Evolutionary conservation across 1,140 invertebrate genomes (phyloP).

Genomic region (Drosophila ogumai): DNA sequence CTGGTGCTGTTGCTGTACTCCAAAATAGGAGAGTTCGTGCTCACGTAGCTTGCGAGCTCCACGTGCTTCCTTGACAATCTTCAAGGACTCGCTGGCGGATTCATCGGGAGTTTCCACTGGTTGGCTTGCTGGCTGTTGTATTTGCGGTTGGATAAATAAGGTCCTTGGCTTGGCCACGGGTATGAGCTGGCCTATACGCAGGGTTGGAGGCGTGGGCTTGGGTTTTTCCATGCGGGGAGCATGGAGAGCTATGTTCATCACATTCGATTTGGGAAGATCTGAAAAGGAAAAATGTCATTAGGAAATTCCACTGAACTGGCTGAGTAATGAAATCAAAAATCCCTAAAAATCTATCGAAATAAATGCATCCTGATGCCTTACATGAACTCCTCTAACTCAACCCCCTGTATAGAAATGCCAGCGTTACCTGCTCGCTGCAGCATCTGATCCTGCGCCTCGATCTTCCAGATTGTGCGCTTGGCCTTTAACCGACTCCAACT

Average conservation of each 20-base stretch:
- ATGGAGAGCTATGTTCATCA: conserved; percentile 82
- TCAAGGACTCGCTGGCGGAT: conserved; percentile 64
- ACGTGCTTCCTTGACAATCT: conserved; percentile 80
- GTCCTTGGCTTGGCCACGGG: conserved; percentile 78
- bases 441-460: conserved; percentile 69
- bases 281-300: not conserved
- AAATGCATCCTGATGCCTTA: not conserved
- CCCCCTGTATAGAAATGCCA: not conserved
- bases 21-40: conserved; percentile 85
- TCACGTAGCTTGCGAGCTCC: conserved; percentile 84
- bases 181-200: conserved; percentile 62
- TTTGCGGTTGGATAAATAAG: conserved; percentile 62
- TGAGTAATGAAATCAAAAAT: not conserved
- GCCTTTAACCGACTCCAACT: conserved; percentile 84
- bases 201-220: conserved; percentile 48
- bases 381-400: conserved; percentile 68
- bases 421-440: conserved; percentile 73
- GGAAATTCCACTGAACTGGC: not conserved
- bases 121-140: conserved; percentile 17
- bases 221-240: conserved; percentile 65
- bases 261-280: conserved; percentile 82
- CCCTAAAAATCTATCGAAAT: not conserved
- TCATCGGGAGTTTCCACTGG: conserved; percentile 48
- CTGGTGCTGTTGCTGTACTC: conserved; percentile 67
- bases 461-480: conserved; percentile 80